These are phyloP conservation scores for Ectemnius cavifrons DNA, from an alignment of 2,888 invertebrate species.

Conservation along the genomic window DNA sequence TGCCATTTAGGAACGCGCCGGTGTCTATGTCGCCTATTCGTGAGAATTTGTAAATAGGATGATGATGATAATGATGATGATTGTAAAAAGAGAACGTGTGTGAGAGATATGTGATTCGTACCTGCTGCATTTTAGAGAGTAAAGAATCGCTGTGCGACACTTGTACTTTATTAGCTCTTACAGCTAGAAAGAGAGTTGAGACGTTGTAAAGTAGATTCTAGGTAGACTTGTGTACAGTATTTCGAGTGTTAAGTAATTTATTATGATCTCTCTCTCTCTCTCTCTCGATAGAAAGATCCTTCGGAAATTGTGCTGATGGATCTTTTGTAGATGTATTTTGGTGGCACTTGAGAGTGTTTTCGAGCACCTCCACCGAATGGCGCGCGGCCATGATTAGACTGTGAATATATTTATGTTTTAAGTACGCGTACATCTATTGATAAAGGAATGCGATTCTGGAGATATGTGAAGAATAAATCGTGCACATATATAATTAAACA, in stretches of 20 bases:
- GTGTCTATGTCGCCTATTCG: neutral
- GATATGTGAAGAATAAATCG: constrained; percentile 31
- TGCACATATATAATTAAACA: constrained; percentile 21
- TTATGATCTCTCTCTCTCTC: constrained; percentile 26
- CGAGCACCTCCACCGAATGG: neutral
- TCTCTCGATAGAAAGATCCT: too few relatives aligned
- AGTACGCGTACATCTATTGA: constrained; percentile 21
- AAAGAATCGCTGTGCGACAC: constrained; percentile 51
- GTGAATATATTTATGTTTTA: constrained; percentile 38
- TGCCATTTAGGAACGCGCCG: neutral
- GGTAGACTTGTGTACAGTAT: constrained; percentile 21
- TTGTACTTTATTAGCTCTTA: constrained; percentile 13
- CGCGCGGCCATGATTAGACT: constrained; percentile 6
- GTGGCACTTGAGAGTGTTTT: neutral
- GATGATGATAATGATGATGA: too few relatives aligned
- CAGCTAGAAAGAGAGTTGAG: neutral
- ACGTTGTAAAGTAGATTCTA: neutral
- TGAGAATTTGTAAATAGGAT: neutral
- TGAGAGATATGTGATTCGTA: constrained; percentile 22
- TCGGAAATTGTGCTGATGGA: constrained; percentile 8
- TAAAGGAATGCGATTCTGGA: constrained; percentile 22
- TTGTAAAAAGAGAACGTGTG: neutral
- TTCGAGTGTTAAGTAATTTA: constrained; percentile 35
- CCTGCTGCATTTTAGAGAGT: constrained; percentile 21
- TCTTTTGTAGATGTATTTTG: neutral